Base-by-base conservation (phyloP, 2,888 invertebrate genomes). In the Macrophya alboannulata region DNA sequence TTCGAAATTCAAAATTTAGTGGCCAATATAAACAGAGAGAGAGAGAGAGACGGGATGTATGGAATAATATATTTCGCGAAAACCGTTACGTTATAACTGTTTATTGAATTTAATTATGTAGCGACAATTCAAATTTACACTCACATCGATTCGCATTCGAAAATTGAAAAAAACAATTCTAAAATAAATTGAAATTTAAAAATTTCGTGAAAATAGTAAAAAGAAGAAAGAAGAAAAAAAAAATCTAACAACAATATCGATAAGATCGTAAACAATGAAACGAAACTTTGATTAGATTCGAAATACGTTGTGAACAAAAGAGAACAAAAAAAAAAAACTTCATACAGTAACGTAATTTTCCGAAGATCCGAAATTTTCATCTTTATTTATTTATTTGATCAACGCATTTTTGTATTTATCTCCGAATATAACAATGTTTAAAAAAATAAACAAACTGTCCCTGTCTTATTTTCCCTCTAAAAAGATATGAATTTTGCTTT, bases 401-500 rank as follows among this genome's bases (percentile, higher is more conserved):
- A 51, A n/a, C 51, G 6, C n/a, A 51, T 51, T 51, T 10, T 48
- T 48, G 3, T 9, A 48, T 9, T 8, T 48, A 48, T 10, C 12
- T 12, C 10, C 45, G 45, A 48, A 48, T 48, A 12, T n/a, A 48
- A 12, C 12, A 48, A 12, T 48, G 45, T 10, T 10, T 0, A 48
- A 48, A 31, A 3, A 10, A 51, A 51, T 1, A 6, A 55, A 55
- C 0, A 55, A 5, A 55, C 55, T 55, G n/a, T 55, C 5, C n/a
- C 55, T n/a, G 31, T 31, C 6, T 55, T 55, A n/a, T 55, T 55
- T 8, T 2, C 0, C n/a, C 1, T n/a, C 55, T n/a, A 55, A 45
- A 45, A 25, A 45, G 25, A 43, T 12, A 45, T 25, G 25, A 12
- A 25, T 86, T 85, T 82, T 68, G 43, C 84, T 83, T 72, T 84